A percentile compares a stretch with the other conserved stretches of the same genome.
Evolutionary conservation across 2,113 vertebrate genomes (phyloP).

Genomic region (Opisthocomus hoazin): DNA sequence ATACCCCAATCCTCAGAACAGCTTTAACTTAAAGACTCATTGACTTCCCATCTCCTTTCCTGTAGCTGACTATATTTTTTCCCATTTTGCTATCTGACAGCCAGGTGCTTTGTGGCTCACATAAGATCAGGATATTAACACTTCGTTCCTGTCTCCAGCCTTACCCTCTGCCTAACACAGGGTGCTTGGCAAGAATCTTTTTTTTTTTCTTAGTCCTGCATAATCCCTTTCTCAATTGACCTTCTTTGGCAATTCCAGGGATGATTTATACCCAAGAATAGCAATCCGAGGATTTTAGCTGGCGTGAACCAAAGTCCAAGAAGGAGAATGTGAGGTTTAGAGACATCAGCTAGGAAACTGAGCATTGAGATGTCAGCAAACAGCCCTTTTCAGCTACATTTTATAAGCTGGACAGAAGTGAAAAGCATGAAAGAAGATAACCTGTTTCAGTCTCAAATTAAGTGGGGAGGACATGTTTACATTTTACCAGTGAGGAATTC

Average conservation of each 20-base stretch:
- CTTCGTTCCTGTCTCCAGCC: not conserved
- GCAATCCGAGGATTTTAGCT: not conserved
- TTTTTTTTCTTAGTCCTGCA: not conserved
- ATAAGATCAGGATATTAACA: not conserved
- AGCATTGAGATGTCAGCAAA: not conserved
- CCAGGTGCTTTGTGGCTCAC: not conserved
- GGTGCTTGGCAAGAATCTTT: not conserved
- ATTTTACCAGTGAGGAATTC: not conserved
- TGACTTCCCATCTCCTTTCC: not conserved
- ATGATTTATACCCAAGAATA: not conserved
- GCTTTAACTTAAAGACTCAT: not conserved
- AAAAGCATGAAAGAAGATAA: not conserved
- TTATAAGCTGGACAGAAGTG: not conserved
- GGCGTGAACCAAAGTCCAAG: not conserved
- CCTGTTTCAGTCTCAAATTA: not conserved
- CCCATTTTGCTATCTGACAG: not conserved
- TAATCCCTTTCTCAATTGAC: not conserved
- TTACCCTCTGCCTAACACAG: not conserved
- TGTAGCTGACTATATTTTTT: not conserved
- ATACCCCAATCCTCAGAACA: not conserved
- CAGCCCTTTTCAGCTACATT: not conserved
- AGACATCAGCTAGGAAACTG: not conserved
- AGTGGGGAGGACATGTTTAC: not conserved
- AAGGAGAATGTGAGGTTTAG: not conserved
- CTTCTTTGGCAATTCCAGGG: not conserved